These are phyloP conservation scores for Tyto alba DNA, from an alignment of 2,113 vertebrate species.

Conservation along the genomic window DNA sequence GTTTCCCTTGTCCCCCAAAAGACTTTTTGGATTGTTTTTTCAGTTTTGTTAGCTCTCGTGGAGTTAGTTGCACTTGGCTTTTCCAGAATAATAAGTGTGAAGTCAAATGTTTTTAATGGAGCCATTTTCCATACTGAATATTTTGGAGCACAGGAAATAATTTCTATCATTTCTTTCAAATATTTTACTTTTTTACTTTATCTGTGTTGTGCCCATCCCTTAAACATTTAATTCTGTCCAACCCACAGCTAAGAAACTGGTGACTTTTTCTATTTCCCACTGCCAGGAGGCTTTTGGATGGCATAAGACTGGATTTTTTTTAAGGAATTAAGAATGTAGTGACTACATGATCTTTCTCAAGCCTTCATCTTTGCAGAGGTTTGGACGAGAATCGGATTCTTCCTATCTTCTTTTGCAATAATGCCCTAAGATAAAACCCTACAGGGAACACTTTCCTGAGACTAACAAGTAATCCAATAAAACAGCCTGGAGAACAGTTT, in stretches of 20 bases:
- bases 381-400: background rate
- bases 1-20: background rate
- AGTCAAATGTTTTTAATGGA: background rate
- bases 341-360: background rate
- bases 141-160: background rate
- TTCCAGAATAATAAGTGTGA: background rate
- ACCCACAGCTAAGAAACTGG: background rate
- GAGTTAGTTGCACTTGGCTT: background rate
- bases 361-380: background rate
- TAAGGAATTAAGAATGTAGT: background rate
- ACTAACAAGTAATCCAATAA: background rate
- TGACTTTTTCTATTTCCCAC: background rate
- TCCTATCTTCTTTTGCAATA: background rate
- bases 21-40: background rate
- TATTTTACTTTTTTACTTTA: background rate
- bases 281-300: background rate
- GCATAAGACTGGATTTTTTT: background rate
- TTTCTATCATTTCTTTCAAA: background rate
- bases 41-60: background rate
- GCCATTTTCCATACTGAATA: background rate
- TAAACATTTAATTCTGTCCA: background rate
- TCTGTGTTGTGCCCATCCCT: background rate
- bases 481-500: background rate
- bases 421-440: background rate
- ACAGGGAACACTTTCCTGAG: background rate